Evolutionary conservation across 2,888 invertebrate species (phyloP), one percentile per base, ranked within the genome.

Genomic region (Germaria angustata): DNA sequence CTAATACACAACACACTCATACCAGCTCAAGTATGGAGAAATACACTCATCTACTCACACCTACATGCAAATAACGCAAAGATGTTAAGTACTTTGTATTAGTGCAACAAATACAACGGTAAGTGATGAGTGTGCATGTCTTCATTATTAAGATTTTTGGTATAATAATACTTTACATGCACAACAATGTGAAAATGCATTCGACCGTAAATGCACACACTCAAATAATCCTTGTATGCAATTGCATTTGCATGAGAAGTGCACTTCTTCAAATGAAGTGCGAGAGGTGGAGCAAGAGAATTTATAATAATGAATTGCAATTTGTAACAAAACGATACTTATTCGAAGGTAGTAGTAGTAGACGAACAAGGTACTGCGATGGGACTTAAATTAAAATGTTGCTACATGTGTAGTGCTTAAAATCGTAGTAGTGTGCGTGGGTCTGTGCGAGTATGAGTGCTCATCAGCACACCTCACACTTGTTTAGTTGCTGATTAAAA

Each of bases 271-370:
- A 28, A 61, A 15, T 65, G 32, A 11, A 20, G 32, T 24, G 53
- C n/a, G 11, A n/a, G 24, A 11, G 53, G 17, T n/a, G 32, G 20
- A 53, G 77, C 46, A 63, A 66, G 65, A 81, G 72, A 63, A 76
- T 77, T 81, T 76, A 39, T 76, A 81, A 81, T 81, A 84, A 76
- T 84, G 79, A 79, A 81, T 81, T 80, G 81, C 71, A 79, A 69
- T 79, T 69, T 71, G 75, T 71, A 66, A 63, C 75, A 63, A 69
- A 72, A 66, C 36, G 57, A 59, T 57, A 55, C 36, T 46, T 41
- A 15, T 34, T n/a, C 39, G 7, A 20, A 39, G 20, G 28, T 24
- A 28, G 34, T n/a, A n/a, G n/a, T n/a, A 20, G 66, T 15, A 51
- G 28, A 49, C 8, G 34, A 53, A 39, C 15, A 55, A 28, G 44